Evolutionary conservation across 1,140 invertebrate genomes (phyloP).

Genomic region (Gonioctena quinquepunctata): DNA sequence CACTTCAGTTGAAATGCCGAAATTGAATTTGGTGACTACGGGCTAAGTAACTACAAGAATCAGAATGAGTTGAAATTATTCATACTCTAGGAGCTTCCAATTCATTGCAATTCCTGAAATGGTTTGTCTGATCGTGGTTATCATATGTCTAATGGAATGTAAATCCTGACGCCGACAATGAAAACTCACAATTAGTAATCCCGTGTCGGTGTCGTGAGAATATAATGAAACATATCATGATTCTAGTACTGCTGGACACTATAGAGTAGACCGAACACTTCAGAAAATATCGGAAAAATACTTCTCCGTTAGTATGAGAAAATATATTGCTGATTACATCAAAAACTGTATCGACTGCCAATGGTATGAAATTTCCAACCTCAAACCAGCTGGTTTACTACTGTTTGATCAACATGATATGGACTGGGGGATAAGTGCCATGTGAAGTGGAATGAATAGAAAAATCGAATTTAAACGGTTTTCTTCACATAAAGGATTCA

Average conservation of each 20-base stretch:
- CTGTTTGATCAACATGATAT: too few relatives aligned
- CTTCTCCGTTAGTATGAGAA: conserved; percentile 17
- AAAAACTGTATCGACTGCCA: conserved; percentile 18
- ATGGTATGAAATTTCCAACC: conserved; percentile 13
- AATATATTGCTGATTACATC: conserved; percentile 9
- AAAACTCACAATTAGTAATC: conserved; percentile 30
- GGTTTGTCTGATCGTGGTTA: conserved; percentile 34
- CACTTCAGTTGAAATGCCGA: conserved; percentile 3
- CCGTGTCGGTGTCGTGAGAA: neutral
- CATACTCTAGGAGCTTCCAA: conserved; percentile 16
- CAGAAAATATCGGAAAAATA: neutral
- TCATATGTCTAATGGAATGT: conserved; percentile 44
- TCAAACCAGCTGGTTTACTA: conserved; percentile 43
- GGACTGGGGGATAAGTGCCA: too few relatives aligned
- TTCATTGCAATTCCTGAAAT: conserved; percentile 34
- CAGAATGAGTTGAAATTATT: conserved; percentile 24
- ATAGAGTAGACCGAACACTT: conserved; percentile 30
- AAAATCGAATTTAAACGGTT: too few relatives aligned
- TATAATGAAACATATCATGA: conserved; percentile 20
- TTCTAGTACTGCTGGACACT: conserved; percentile 8
- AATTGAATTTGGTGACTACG: neutral
- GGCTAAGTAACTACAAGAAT: conserved; percentile 22
- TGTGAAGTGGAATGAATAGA: too few relatives aligned
- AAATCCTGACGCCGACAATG: conserved; percentile 42
- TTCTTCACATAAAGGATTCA: too few relatives aligned